Conservation (phyloP, 2,797 vertebrate species). For the Chaunax sp. region DNA sequence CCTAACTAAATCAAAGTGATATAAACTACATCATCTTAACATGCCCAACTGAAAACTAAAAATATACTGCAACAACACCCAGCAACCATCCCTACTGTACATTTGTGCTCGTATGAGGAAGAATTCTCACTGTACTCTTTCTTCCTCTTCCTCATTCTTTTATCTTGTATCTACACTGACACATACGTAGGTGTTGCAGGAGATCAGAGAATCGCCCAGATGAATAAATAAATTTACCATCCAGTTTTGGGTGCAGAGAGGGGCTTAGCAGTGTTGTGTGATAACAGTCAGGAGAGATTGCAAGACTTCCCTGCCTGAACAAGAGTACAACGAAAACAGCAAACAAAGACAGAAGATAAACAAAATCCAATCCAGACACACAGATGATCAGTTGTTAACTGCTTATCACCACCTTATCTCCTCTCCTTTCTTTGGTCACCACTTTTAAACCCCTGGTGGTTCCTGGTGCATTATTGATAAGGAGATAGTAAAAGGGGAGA, state of each 20-base stretch:
- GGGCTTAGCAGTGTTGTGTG: constrained; percentile 31
- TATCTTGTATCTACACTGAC: neutral
- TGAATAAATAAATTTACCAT: neutral
- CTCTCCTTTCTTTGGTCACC: constrained; percentile 12
- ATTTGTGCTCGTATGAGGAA: neutral
- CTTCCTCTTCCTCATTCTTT: neutral
- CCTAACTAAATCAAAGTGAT: too few species aligned
- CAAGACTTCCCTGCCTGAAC: constrained; percentile 22
- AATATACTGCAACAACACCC: neutral
- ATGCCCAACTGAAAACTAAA: neutral
- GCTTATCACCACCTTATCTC: constrained; percentile 19
- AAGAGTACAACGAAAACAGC: constrained; percentile 7
- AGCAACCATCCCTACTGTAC: neutral
- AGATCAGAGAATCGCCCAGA: neutral
- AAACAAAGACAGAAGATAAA: constrained; percentile 29
- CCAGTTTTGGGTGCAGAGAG: constrained; percentile 6
- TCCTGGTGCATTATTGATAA: constrained; percentile 14
- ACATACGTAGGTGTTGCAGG: constrained; percentile 10
- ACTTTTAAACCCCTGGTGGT: constrained; percentile 1
- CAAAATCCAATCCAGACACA: constrained; percentile 19
- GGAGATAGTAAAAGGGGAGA: neutral
- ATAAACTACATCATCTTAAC: neutral
- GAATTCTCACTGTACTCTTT: neutral
- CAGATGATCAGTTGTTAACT: constrained; percentile 18
- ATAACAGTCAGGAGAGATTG: constrained; percentile 12